A percentile compares a stretch with the other conserved stretches of the same genome.
These are phyloP conservation scores for Myocastor coypus DNA, from an alignment of 2,113 vertebrate genomes.

Conservation along the genomic window DNA sequence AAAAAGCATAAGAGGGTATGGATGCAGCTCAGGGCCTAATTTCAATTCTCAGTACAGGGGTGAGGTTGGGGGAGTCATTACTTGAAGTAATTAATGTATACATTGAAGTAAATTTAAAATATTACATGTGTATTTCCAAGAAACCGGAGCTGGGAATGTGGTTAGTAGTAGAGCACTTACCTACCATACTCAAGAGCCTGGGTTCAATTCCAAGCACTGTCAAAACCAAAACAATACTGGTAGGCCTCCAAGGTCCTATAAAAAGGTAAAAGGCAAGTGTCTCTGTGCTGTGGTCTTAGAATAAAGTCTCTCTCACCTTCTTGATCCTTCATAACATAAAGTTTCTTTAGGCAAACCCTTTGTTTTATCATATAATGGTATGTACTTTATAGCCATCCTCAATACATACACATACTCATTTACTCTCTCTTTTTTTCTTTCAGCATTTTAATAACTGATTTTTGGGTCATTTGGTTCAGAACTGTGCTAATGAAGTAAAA, in stretches of 20 bases:
- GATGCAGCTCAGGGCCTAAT: neutral
- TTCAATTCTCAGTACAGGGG: neutral
- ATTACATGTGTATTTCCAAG: constrained; percentile 21
- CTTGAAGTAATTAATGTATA: constrained; percentile 32
- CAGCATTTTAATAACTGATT: constrained; percentile 52
- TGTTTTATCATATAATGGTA: constrained; percentile 34
- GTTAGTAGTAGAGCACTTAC: neutral
- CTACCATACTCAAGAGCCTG: neutral
- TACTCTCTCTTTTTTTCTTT: constrained; percentile 44
- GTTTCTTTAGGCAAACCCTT: constrained; percentile 46
- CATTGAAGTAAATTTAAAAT: neutral
- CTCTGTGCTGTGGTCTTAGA: neutral
- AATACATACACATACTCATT: constrained; percentile 16
- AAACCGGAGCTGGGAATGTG: neutral
- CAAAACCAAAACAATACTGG: neutral
- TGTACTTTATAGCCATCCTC: constrained; percentile 38
- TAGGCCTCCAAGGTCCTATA: neutral
- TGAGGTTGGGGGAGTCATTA: neutral
- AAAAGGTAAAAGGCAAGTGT: neutral
- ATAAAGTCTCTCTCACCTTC: neutral
- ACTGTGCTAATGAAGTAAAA: constrained; percentile 58
- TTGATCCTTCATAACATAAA: constrained; percentile 36
- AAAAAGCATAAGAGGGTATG: neutral
- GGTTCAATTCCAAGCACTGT: neutral
- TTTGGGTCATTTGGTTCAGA: constrained; percentile 36